These are phyloP conservation scores for Scylla paramamosain DNA, from an alignment of 1,140 invertebrate genomes.

Conservation along the genomic window DNA sequence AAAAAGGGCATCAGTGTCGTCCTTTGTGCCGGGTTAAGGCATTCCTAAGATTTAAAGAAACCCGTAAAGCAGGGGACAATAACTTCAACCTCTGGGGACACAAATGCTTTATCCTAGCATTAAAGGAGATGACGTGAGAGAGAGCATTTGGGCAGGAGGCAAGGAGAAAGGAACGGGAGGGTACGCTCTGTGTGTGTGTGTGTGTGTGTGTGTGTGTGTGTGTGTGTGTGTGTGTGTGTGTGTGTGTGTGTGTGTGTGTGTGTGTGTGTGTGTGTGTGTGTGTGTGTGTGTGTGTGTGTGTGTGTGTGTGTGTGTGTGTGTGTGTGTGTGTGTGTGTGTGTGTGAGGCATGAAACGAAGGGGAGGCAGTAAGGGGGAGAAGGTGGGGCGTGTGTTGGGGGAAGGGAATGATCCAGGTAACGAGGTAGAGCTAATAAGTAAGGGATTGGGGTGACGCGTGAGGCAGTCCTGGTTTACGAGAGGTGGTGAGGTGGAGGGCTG, in stretches of 20 bases:
- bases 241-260: slow-evolving; percentile 44
- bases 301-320: slow-evolving; percentile 41
- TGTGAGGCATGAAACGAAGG: not conserved
- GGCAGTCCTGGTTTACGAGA: not conserved
- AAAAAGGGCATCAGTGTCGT: not conserved
- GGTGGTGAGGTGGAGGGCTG: not conserved
- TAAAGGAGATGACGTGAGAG: not conserved
- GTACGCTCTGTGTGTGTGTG: slow-evolving; percentile 5
- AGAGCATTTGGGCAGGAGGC: not conserved
- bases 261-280: slow-evolving; percentile 46
- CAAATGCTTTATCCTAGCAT: not conserved
- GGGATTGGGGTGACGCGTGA: not conserved
- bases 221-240: slow-evolving; percentile 39
- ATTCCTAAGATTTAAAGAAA: not conserved
- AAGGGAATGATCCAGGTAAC: not conserved
- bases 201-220: slow-evolving; percentile 26
- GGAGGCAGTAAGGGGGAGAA: not conserved
- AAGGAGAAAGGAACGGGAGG: not conserved
- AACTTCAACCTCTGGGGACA: not conserved
- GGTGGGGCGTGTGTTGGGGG: not conserved
- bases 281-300: slow-evolving; percentile 42
- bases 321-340: slow-evolving; percentile 47
- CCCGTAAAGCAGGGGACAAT: not conserved
- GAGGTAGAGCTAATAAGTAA: not conserved
- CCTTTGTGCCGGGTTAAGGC: not conserved